Percentiles rank a stretch among this genome's conserved stretches.
Conservation (phyloP, 2,797 vertebrate species). For the Platalea minor region DNA sequence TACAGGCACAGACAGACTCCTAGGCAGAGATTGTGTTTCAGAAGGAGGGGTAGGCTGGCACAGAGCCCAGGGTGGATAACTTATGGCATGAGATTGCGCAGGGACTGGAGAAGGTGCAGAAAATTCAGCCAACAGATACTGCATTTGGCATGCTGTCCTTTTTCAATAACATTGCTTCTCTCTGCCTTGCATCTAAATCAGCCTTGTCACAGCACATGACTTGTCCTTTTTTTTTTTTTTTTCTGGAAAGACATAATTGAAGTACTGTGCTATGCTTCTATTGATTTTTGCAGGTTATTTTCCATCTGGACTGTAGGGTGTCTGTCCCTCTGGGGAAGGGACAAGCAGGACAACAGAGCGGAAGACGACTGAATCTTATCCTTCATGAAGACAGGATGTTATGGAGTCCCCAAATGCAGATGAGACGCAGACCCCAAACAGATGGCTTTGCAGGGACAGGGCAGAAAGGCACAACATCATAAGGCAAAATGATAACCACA, state of each 20-base stretch:
- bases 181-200: background rate
- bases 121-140: background rate
- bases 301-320: background rate
- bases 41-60: background rate
- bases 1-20: background rate
- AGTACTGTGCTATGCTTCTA: background rate
- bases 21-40: background rate
- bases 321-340: background rate
- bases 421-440: background rate
- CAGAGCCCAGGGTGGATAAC: background rate
- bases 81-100: background rate
- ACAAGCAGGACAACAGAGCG: background rate
- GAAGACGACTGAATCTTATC: background rate
- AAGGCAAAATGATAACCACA: background rate
- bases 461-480: fast-evolving
- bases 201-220: background rate
- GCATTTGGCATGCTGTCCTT: background rate
- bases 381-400: background rate
- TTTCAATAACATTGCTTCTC: background rate
- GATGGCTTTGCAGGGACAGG: background rate
- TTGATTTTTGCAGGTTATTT: background rate
- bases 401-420: background rate
- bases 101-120: background rate
- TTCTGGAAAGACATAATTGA: background rate
- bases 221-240: background rate